phyloP scores from a whole-genome alignment of 2,797 vertebrate genomes.

The Muscicapa striata region DNA sequence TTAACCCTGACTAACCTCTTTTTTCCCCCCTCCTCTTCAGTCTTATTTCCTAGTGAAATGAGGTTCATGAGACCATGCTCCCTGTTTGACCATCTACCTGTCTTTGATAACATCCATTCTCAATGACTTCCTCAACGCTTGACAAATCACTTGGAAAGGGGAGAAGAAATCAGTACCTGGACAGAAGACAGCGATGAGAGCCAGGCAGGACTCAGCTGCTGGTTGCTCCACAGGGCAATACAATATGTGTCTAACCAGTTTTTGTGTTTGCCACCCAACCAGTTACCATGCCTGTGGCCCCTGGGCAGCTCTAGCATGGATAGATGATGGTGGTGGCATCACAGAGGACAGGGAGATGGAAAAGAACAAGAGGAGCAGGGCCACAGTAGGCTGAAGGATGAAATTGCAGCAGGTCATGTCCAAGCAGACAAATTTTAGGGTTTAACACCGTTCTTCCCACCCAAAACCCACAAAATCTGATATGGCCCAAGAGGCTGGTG shows the following conservation, averaged over 20 bases:
- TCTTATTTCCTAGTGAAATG: background rate
- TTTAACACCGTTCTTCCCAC: background rate
- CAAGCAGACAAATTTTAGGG: background rate
- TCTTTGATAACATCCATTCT: background rate
- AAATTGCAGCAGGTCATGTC: background rate
- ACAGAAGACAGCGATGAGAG: background rate
- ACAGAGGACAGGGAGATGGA: background rate
- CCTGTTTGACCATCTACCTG: background rate
- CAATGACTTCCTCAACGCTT: background rate
- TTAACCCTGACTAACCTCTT: accelerated
- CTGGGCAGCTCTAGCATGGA: background rate
- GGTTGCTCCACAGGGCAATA: background rate
- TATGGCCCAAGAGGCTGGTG: background rate
- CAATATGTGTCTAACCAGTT: background rate
- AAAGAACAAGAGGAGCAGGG: background rate
- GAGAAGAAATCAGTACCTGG: background rate
- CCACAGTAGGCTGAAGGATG: background rate
- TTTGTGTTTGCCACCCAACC: background rate
- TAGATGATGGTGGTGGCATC: background rate
- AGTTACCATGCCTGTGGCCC: background rate
- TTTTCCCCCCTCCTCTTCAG: accelerated
- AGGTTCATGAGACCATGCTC: background rate
- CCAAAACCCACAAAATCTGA: accelerated
- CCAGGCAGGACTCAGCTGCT: background rate
- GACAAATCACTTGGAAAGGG: background rate